Evolutionary conservation across 2,797 vertebrate species (phyloP), one percentile per base, ranked within the genome.

Genomic region (Sternarchorhynchus goeldii): DNA sequence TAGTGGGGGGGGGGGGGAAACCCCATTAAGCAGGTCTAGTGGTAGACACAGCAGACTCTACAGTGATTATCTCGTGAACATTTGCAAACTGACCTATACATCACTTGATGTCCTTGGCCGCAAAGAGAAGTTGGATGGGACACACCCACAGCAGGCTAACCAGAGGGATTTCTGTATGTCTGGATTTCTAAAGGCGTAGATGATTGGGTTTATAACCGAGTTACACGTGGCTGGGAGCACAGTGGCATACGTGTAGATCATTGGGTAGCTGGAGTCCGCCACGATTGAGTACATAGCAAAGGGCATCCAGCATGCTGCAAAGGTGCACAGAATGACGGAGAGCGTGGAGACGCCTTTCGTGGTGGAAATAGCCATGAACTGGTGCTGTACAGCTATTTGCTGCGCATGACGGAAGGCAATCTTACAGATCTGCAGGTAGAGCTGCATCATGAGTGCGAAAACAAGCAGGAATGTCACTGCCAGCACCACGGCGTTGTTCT

Each of bases 341-440:
- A 97, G 92, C 0, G 96, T 96, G 84, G 95, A 95, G 53, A 97
- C 94, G 34, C 96, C 96, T 88, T 95, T 96, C 86, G 95, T 95
- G 88, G 95, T 94, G 64, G 95, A 95, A 68, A 94, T 93, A 89
- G 94, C 94, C 85, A 95, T 86, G 55, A 96, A 95, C 86, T 96
- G 96, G 83, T 94, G 95, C 91, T 97, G 96, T 85, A 96, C 94
- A 2, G 96, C 96, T 17, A 97, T 97, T 90, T 97, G 96, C 88
- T 97, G 96, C 0, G 96, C 96, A 36, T 97, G 96, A 76, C 95
- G 93, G 84, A 94, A 94, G 84, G 95, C 96, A 69, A 97, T 95
- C 83, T 92, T 93, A 91, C 96, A 97, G 89, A 97, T 97, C 82
- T 95, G 95, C 81, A 95, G 92, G 91, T 97, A 96, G 25, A 97